Conservation (phyloP, 2,113 vertebrate species). For the Hucho hucho region DNA sequence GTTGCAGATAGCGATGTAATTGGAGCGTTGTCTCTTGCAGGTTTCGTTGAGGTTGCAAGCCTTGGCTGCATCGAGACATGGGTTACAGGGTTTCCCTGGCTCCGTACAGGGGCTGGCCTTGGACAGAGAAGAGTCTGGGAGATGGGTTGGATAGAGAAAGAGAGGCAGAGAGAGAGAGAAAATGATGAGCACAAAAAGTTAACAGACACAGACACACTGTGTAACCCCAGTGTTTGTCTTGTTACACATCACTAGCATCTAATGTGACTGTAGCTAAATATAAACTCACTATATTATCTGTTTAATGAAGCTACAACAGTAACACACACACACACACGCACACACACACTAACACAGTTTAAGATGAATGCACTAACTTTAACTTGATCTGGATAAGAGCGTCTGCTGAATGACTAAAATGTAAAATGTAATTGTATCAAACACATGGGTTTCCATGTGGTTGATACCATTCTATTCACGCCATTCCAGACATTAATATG, state of each 20-base stretch:
- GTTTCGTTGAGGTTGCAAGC: slow-evolving; percentile 94
- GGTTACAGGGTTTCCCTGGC: slow-evolving; percentile 88
- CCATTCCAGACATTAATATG: too few relatives aligned
- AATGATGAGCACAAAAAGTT: too few relatives aligned
- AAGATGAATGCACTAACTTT: too few relatives aligned
- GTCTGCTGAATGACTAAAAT: too few relatives aligned
- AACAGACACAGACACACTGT: neutral
- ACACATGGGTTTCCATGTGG: too few relatives aligned
- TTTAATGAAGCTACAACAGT: neutral
- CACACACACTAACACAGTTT: too few relatives aligned
- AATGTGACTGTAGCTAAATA: neutral
- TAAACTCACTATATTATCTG: neutral
- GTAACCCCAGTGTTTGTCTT: neutral
- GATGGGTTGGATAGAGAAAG: neutral
- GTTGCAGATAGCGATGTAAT: slow-evolving; percentile 89
- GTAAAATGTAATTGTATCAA: too few relatives aligned
- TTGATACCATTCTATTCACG: too few relatives aligned
- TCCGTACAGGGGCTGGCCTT: slow-evolving; percentile 89
- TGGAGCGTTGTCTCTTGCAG: slow-evolving; percentile 88
- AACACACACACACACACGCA: neutral
- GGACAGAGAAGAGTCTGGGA: slow-evolving; percentile 70
- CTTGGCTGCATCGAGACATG: slow-evolving; percentile 90
- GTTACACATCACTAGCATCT: neutral
- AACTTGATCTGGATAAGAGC: too few relatives aligned
- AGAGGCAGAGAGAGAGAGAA: neutral